phyloP scores from a whole-genome alignment of 2,113 vertebrate genomes.

The Cheirogaleus medius region DNA sequence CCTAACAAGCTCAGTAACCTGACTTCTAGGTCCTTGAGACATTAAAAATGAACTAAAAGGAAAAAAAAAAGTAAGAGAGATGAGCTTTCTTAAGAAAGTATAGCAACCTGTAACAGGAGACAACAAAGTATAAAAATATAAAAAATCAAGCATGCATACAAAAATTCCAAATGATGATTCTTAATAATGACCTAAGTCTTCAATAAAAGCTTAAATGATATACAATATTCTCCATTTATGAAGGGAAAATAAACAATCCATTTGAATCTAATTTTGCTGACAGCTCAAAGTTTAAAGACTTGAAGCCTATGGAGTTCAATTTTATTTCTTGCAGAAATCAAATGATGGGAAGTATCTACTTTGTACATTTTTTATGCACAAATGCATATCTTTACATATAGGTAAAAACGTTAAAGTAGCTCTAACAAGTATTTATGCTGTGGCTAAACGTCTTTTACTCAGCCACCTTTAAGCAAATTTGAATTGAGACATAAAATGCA shows the following conservation, averaged over 20 bases:
- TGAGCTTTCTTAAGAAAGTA: neutral
- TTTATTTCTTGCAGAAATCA: neutral
- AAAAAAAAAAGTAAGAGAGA: neutral
- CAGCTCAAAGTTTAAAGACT: constrained; percentile 6
- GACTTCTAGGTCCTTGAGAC: neutral
- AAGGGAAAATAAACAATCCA: neutral
- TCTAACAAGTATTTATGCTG: neutral
- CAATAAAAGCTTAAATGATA: neutral
- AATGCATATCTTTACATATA: neutral
- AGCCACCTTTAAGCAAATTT: neutral
- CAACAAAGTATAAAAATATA: neutral
- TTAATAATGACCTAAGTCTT: neutral
- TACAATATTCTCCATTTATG: neutral
- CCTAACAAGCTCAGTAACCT: neutral
- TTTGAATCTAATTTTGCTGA: neutral
- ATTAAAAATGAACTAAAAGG: neutral
- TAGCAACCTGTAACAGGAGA: neutral
- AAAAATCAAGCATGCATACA: neutral
- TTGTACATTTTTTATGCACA: neutral
- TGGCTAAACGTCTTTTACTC: neutral
- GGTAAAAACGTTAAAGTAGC: neutral
- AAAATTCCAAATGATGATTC: neutral
- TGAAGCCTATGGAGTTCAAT: neutral
- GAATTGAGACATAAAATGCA: neutral
- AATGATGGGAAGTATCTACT: neutral